Conservation (phyloP, 2,113 vertebrate genomes). For the Osmerus mordax region DNA sequence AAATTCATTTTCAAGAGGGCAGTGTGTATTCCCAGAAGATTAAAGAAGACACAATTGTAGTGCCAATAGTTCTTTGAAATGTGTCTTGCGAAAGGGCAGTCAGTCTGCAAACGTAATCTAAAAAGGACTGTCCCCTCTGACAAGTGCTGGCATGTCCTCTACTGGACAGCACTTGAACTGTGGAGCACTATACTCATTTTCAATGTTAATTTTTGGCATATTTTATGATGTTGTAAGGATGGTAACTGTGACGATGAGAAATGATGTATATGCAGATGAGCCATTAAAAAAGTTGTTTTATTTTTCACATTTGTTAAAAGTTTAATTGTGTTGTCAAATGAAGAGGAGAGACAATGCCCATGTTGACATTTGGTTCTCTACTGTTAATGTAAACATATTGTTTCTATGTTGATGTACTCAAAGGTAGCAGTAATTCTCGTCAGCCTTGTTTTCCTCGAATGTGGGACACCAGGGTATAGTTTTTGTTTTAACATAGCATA, state of each 20-base stretch:
- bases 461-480: no score
- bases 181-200: constrained; percentile 11
- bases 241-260: background rate
- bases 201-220: background rate
- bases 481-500: no score
- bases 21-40: constrained; percentile 59
- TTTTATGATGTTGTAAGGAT: background rate
- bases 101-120: constrained; percentile 41
- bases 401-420: no score
- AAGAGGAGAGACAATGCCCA: no score
- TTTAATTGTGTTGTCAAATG: no score
- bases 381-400: no score
- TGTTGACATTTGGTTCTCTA: no score
- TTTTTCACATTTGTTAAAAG: no score
- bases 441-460: no score
- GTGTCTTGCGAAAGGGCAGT: constrained; percentile 66
- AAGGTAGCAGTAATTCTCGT: no score
- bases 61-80: constrained; percentile 62
- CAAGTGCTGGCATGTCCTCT: constrained; percentile 39
- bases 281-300: background rate
- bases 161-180: constrained; percentile 41
- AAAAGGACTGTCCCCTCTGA: constrained; percentile 31
- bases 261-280: background rate
- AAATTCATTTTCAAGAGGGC: constrained; percentile 46
- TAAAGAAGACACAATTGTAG: constrained; percentile 57